phyloP scores from a whole-genome alignment of 2,113 vertebrate species.

The Clinocottus analis region DNA sequence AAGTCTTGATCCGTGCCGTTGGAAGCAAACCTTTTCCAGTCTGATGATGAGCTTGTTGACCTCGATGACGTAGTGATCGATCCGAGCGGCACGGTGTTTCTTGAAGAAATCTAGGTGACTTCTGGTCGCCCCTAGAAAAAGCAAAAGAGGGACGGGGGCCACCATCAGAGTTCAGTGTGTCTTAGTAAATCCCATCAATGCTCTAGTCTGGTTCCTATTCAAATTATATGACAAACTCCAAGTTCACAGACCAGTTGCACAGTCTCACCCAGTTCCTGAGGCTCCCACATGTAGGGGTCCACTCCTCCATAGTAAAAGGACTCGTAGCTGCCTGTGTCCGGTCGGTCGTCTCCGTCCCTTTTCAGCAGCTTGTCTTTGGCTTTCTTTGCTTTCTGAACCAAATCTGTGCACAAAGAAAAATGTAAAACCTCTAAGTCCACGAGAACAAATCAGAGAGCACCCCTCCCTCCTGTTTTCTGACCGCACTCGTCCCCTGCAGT shows the following conservation, averaged over 20 bases:
- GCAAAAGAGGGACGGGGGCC: neutral
- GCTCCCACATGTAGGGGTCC: conserved; percentile 98
- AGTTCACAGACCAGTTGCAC: too few species aligned
- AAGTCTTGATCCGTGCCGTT: neutral
- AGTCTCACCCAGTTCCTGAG: conserved; percentile 93
- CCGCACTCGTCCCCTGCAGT: neutral
- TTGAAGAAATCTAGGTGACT: conserved; percentile 94
- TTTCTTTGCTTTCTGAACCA: conserved; percentile 96
- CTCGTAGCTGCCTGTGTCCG: conserved; percentile 88
- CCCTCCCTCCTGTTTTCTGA: neutral
- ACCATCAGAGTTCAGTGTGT: neutral
- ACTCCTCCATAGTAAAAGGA: conserved; percentile 95
- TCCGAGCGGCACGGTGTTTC: conserved; percentile 94
- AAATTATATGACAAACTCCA: neutral
- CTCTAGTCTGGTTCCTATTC: neutral
- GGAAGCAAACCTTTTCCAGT: conserved; percentile 91
- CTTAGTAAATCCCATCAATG: neutral
- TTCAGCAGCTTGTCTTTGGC: conserved; percentile 95
- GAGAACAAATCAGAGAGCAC: neutral
- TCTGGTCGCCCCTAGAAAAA: conserved; percentile 85
- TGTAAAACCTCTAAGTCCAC: neutral
- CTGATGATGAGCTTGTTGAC: conserved; percentile 98
- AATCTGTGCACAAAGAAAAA: conserved; percentile 77
- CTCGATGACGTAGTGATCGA: conserved; percentile 98
- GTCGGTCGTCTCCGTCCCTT: conserved; percentile 89